These are phyloP conservation scores for Anticlea derivata DNA, from an alignment of 2,888 invertebrate genomes.

Conservation along the genomic window DNA sequence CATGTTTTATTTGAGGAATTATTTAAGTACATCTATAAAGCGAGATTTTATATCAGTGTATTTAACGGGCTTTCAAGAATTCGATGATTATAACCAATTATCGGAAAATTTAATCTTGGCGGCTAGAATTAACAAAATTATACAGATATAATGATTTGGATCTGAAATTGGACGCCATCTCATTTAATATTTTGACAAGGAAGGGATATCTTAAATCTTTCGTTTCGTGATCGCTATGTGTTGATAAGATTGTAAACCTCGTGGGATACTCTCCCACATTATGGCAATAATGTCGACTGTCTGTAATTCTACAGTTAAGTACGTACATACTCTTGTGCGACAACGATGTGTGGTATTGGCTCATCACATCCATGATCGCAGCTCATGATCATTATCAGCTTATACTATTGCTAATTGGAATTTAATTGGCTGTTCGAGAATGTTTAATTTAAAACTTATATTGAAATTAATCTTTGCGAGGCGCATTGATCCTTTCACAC, in stretches of 20 bases:
- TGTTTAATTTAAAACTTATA: too few species aligned
- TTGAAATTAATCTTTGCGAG: too few species aligned
- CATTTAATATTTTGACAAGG: conserved; percentile 11
- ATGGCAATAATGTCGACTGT: neutral
- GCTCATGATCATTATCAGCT: too few species aligned
- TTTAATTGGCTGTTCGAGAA: too few species aligned
- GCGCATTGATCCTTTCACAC: too few species aligned
- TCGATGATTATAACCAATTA: neutral
- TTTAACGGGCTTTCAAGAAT: neutral
- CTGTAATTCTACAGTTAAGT: too few species aligned
- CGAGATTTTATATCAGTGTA: too few species aligned
- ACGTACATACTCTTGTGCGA: too few species aligned
- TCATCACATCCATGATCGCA: too few species aligned
- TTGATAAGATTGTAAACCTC: conserved; percentile 9
- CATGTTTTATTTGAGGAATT: neutral
- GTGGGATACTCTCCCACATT: conserved; percentile 5
- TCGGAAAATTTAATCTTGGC: neutral
- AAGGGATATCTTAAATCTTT: conserved; percentile 10
- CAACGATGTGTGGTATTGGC: too few species aligned
- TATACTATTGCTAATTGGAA: too few species aligned
- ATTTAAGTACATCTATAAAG: too few species aligned
- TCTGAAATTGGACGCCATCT: neutral
- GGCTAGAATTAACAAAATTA: neutral
- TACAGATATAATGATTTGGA: neutral
- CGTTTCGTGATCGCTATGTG: conserved; percentile 3